Evolutionary conservation across 2,113 vertebrate species (phyloP), one percentile per base, ranked within the genome.

Genomic region (Ctenomys sociabilis): DNA sequence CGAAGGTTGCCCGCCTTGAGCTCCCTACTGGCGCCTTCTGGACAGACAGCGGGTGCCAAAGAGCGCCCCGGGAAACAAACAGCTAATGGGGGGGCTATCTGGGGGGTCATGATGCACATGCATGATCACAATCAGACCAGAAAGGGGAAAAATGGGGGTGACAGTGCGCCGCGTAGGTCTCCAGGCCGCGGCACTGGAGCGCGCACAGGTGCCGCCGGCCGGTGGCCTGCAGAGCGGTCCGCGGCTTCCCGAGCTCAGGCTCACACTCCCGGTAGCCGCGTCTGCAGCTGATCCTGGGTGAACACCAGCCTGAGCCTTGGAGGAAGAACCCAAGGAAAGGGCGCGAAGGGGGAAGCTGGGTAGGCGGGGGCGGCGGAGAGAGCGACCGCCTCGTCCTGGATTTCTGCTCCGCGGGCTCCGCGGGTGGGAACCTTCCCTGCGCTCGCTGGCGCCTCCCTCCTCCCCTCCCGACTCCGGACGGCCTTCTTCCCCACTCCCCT

Each of bases 141-240:
- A 90, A 83, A 90, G 30, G 52, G 54, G 28, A 61, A 49, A 52
- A 11, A 14, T 32, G 11, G 81, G 19, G 85, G 22, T 40, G 30
- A 12, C 16, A 4, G 82, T 32, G 45, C 1, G 63, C 24, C 0
- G 40, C 21, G 40, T 10, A 3, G 3, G 83, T 37, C 19, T 3
- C 21, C 7, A 26, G 90, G 61, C 90, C 78, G 16, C 88, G 6
- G 95, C 91, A 19, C 21, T 1, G 68, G 83, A 85, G 89, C n/a
- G 43, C 40, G 91, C 90, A 95, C 97, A 96, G 96, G 97, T 97
- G 94, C 97, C 72, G 59, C 32, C 17, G 93, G 96, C 96, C 40
- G 10, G 89, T 4, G 40, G 94, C 94, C 14, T 26, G 1, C 26
- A 7, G 75, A 45, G 85, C 77, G 2, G 57, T 72, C 72, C 17